phyloP scores from a whole-genome alignment of 2,113 vertebrate species.

The Ceyx margarethae region DNA sequence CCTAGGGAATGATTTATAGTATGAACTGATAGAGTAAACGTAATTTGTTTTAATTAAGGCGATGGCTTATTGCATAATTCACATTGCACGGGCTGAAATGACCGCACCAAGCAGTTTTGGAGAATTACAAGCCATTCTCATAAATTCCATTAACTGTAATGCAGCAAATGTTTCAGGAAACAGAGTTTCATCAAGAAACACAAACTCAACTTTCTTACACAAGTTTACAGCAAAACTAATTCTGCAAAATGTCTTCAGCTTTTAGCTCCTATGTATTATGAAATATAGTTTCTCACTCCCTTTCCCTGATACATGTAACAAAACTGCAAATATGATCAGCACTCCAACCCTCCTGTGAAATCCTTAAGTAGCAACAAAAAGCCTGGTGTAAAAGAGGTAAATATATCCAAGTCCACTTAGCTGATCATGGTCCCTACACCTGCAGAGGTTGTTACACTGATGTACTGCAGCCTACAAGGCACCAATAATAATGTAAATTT shows the following conservation, averaged over 20 bases:
- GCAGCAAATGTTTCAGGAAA: conserved; percentile 62
- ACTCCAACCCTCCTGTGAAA: background rate
- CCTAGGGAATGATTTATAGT: conserved; percentile 69
- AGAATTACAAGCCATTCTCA: conserved; percentile 67
- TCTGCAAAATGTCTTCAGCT: background rate
- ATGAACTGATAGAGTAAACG: conserved; percentile 62
- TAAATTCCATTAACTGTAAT: conserved; percentile 72
- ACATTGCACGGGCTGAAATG: conserved; percentile 65
- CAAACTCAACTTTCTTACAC: conserved; percentile 18
- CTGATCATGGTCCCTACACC: background rate
- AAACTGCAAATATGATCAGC: background rate
- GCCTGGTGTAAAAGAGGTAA: background rate
- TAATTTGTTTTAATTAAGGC: conserved; percentile 79
- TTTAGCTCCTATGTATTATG: background rate
- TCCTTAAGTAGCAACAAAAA: background rate
- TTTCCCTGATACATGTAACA: background rate
- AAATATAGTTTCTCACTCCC: background rate
- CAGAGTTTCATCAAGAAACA: conserved; percentile 21
- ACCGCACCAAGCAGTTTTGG: conserved; percentile 64
- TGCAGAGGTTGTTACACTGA: background rate
- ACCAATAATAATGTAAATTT: background rate
- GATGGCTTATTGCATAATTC: conserved; percentile 77
- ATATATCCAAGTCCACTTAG: background rate
- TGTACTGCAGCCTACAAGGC: background rate
- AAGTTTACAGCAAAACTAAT: background rate